Evolutionary conservation across 2,113 vertebrate genomes (phyloP).

Genomic region (Sterrhoptilus dennistouni): DNA sequence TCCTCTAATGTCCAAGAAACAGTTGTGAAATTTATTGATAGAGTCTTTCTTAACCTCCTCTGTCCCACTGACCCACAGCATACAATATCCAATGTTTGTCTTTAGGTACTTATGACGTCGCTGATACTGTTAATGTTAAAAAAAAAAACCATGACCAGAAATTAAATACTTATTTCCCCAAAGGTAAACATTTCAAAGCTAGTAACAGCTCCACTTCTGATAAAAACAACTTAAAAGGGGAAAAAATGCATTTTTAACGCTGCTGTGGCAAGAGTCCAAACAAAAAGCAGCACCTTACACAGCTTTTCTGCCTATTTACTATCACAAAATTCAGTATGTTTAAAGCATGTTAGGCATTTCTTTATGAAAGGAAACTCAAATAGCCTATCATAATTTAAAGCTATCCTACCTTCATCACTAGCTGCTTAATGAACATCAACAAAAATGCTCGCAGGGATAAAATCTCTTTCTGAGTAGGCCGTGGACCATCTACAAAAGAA

Average conservation of each 20-base stretch:
- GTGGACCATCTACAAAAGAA: conserved; percentile 83
- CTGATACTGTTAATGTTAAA: neutral
- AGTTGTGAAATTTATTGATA: neutral
- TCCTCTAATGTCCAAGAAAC: neutral
- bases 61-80: neutral
- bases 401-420: conserved; percentile 91
- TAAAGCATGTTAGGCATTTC: neutral
- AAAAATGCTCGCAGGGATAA: conserved; percentile 89
- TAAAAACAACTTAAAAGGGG: neutral
- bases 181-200: neutral
- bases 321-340: neutral
- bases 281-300: neutral
- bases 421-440: conserved; percentile 93
- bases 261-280: neutral
- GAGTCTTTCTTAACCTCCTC: neutral
- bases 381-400: neutral
- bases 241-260: neutral
- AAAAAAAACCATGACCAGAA: neutral
- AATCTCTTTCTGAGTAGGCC: conserved; percentile 92
- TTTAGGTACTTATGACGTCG: neutral
- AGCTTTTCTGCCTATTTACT: neutral
- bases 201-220: neutral
- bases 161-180: neutral
- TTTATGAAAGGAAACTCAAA: neutral
- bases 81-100: neutral